Percentiles rank a stretch among this genome's conserved stretches.
phyloP scores from a whole-genome alignment of 92 coral and sea anemone genomes.

The Parazoanthus swiftii region DNA sequence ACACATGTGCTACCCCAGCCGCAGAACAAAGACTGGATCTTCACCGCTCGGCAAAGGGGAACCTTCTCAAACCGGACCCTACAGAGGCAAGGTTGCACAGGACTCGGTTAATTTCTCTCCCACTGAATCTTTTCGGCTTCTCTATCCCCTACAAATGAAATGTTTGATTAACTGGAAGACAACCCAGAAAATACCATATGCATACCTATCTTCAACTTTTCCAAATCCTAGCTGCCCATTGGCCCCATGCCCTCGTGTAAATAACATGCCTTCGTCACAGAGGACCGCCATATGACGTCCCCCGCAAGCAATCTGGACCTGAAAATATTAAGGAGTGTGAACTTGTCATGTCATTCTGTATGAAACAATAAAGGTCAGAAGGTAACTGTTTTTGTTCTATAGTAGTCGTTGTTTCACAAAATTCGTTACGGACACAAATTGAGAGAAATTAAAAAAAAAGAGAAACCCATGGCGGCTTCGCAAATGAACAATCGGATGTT shows the following conservation, averaged over 20 bases:
- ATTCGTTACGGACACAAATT: no score
- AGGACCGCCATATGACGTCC: constrained; percentile 59
- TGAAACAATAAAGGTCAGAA: no score
- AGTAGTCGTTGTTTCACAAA: no score
- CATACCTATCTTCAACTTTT: constrained; percentile 34
- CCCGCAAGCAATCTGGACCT: constrained; percentile 69
- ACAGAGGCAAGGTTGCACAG: neutral
- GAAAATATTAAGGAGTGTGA: neutral
- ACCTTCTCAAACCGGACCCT: constrained; percentile 50
- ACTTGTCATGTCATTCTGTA: neutral
- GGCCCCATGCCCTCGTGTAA: constrained; percentile 56
- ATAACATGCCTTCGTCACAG: constrained; percentile 54
- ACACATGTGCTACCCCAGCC: constrained; percentile 66
- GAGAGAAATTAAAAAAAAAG: no score
- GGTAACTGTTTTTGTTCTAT: no score
- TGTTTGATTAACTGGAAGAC: neutral
- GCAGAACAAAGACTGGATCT: constrained; percentile 53
- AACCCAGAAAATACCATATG: neutral
- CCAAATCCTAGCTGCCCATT: constrained; percentile 70
- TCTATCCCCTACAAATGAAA: no score
- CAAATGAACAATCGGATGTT: no score
- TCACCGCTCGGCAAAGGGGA: constrained; percentile 45
- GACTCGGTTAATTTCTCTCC: neutral
- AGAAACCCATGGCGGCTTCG: no score
- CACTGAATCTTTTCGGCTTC: no score